Evolutionary conservation across 2,113 vertebrate species (phyloP), one percentile per base, ranked within the genome.

Genomic region (Tyrannus savana): DNA sequence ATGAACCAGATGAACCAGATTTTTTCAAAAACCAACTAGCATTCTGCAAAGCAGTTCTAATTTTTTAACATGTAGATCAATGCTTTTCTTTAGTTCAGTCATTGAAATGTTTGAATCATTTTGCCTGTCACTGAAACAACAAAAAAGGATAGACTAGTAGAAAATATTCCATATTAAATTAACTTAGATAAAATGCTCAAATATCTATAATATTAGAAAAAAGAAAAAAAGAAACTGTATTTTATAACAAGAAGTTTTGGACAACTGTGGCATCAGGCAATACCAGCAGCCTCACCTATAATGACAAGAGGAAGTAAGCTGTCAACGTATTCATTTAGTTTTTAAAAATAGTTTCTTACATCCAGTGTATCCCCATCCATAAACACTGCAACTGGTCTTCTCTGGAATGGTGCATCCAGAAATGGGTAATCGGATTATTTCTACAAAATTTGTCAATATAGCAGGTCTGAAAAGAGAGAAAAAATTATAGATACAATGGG

Each of bases 341-440:
- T 96, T 90, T 88, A 90, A 89, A 93, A 89, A 97, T 96, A 93
- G 68, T 96, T 89, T 91, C 98, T 98, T 98, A 99, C 99, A 98
- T 99, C 99, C 99, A 93, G 99, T 99, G 87, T 99, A 98, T 92
- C 99, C 99, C 99, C 99, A 99, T 97, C 99, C 99, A 83, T 99
- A 99, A 97, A 99, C 98, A 97, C 98, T 99, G 97, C 99, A 99
- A 31, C 97, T 96, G 41, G 98, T 99, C 96, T 98, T 98, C 92
- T 99, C 99, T 90, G 98, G 98, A 97, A 99, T 99, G 64, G 98
- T 98, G 95, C 99, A 99, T 55, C 98, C 99, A 86, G 98, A 98
- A 96, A 99, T 98, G 30, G 99, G 99, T 87, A 99, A 96, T 93
- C 99, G 98, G 75, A 99, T 99, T 46, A 98, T 98, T 92, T 98